phyloP scores from a whole-genome alignment of 2,888 invertebrate species.

The Cosmorhoe ocellata region DNA sequence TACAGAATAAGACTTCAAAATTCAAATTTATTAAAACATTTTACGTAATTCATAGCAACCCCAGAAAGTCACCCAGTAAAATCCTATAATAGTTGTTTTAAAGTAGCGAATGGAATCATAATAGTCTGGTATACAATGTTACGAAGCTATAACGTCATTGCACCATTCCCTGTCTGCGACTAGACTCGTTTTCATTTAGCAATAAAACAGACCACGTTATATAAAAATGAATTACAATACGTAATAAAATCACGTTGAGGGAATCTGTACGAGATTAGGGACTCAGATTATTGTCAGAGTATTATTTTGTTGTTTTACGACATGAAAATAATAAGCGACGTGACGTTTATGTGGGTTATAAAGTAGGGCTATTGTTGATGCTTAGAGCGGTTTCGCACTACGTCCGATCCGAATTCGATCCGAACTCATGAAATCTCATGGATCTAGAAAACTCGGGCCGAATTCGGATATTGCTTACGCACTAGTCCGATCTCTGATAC shows the following conservation, averaged over 20 bases:
- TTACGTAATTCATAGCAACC: slow-evolving; percentile 2
- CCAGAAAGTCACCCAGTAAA: slow-evolving; percentile 6
- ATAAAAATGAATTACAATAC: slow-evolving; percentile 69
- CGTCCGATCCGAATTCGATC: too few relatives aligned
- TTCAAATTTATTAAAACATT: neutral
- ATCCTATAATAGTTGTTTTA: slow-evolving; percentile 16
- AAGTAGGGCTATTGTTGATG: slow-evolving; percentile 52
- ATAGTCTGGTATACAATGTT: slow-evolving; percentile 28
- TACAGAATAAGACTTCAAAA: too few relatives aligned
- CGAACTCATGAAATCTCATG: too few relatives aligned
- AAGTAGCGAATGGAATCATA: slow-evolving; percentile 24
- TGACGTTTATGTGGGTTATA: slow-evolving; percentile 71
- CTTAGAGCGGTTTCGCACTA: too few relatives aligned
- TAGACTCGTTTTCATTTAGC: slow-evolving; percentile 53
- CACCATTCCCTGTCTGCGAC: slow-evolving; percentile 34
- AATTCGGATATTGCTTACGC: too few relatives aligned
- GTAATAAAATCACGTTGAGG: slow-evolving; percentile 62
- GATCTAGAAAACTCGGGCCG: too few relatives aligned
- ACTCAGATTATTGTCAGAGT: slow-evolving; percentile 67
- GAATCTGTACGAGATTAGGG: slow-evolving; percentile 64
- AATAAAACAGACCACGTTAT: slow-evolving; percentile 62
- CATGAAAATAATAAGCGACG: slow-evolving; percentile 73
- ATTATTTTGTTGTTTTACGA: slow-evolving; percentile 80
- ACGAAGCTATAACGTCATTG: slow-evolving; percentile 39
- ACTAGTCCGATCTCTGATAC: too few relatives aligned